Evolutionary conservation across 2,113 vertebrate genomes (phyloP).

Genomic region (Sander vitreus): DNA sequence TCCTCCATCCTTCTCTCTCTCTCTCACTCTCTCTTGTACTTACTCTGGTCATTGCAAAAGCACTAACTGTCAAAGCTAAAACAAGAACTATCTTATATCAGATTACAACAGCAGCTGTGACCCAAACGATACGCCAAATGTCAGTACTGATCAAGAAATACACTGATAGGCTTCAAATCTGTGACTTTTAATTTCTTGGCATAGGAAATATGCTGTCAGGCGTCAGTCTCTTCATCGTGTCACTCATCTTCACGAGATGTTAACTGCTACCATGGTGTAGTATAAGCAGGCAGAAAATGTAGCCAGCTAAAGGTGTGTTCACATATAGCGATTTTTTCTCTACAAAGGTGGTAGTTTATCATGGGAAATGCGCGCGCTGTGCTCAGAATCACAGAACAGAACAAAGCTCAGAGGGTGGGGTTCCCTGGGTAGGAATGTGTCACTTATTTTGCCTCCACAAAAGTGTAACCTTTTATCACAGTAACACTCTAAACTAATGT

Average conservation of each 20-base stretch:
- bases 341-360: no score
- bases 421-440: no score
- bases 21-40: not conserved
- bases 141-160: not conserved
- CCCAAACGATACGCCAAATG: not conserved
- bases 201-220: not conserved
- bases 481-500: no score
- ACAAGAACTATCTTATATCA: not conserved
- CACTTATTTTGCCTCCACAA: no score
- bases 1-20: not conserved
- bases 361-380: no score
- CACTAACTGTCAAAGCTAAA: not conserved
- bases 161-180: not conserved
- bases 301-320: constrained; percentile 5
- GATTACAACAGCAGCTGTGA: not conserved
- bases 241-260: not conserved
- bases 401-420: no score
- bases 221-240: not conserved
- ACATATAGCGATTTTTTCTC: not conserved
- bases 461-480: no score
- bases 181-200: not conserved
- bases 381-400: no score
- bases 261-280: not conserved
- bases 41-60: constrained; percentile 1
- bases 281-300: not conserved